Evolutionary conservation across 2,797 vertebrate species (phyloP).

Genomic region (Phoebastria nigripes): DNA sequence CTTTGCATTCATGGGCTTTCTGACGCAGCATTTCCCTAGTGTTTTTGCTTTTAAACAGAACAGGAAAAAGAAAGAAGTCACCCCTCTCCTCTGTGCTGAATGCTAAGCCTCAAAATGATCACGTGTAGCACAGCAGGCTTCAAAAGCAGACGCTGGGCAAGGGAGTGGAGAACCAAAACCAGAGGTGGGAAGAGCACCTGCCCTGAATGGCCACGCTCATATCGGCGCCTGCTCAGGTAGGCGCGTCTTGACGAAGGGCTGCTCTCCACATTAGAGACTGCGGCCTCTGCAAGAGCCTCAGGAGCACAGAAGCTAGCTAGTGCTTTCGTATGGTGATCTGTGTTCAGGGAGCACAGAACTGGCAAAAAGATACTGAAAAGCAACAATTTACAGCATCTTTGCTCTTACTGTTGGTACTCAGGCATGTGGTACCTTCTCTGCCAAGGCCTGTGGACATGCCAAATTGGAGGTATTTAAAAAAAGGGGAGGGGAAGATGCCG

Average conservation of each 20-base stretch:
- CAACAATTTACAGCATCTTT: neutral
- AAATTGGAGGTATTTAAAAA: neutral
- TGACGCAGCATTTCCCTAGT: neutral
- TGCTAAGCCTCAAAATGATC: neutral
- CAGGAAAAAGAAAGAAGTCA: neutral
- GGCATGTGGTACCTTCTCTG: neutral
- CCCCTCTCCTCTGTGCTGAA: neutral
- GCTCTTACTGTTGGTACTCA: neutral
- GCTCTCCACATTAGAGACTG: neutral
- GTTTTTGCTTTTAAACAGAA: neutral
- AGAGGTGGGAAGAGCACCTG: neutral
- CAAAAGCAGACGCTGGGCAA: neutral
- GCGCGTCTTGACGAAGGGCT: neutral
- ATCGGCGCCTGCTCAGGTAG: neutral
- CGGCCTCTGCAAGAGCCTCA: neutral
- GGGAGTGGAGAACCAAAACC: neutral
- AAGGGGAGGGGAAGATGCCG: neutral
- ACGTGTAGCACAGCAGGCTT: neutral
- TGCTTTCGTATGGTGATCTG: neutral
- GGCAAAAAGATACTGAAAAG: neutral
- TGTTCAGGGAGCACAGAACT: neutral
- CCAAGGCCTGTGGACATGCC: neutral
- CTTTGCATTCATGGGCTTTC: neutral
- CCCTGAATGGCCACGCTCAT: fast-evolving
- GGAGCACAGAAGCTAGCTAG: neutral